Evolutionary conservation across 2,113 vertebrate species (phyloP), one percentile per base, ranked within the genome.

Genomic region (Tiliqua scincoides): DNA sequence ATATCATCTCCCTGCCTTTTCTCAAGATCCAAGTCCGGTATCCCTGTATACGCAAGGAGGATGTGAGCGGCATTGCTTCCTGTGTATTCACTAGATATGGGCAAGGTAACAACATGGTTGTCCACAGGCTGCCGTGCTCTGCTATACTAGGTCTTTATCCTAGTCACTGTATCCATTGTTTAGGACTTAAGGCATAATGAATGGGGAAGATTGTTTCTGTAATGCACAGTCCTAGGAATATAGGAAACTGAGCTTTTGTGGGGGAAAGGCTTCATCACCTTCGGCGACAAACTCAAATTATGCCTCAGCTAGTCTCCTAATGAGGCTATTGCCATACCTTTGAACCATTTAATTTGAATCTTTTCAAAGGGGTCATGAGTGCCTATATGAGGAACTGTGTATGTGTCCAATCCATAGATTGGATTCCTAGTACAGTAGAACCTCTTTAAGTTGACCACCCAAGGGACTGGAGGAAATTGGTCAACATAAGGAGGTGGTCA

Each of bases 31-130:
- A 99, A 94, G 98, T 98, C 71, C 98, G 98, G 4, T 97, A 98
- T 90, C 97, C 97, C 77, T 99, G 99, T 91, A 98, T 99, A 92
- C 98, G 99, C 84, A 96, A 97, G 62, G 99, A 99, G 94, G 99
- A 99, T 11, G 98, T 99, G 83, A 99, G 98, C 0, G 99, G 98
- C 89, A 99, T 99, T 15, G 98, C 99, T 0, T 99, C 99, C 67
- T 99, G 99, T 0, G 98, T 99, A 92, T 99, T 99, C 96, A 99
- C 98, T 75, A 99, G 97, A 72, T 97, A 98, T 0, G 98, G 98
- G 77, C 99, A 99, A 96, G 99, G 99, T 99, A 87, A 17, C n/a
- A 52, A 63, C 3, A 4, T 37, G 70, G 4, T 0, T 0, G 1
- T 18, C 1, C 0, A 7, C 63, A 67, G 1, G 14, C 65, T 63